Base-by-base conservation (phyloP, 2,888 invertebrate species). In the Alentia gelatinosa region DNA sequence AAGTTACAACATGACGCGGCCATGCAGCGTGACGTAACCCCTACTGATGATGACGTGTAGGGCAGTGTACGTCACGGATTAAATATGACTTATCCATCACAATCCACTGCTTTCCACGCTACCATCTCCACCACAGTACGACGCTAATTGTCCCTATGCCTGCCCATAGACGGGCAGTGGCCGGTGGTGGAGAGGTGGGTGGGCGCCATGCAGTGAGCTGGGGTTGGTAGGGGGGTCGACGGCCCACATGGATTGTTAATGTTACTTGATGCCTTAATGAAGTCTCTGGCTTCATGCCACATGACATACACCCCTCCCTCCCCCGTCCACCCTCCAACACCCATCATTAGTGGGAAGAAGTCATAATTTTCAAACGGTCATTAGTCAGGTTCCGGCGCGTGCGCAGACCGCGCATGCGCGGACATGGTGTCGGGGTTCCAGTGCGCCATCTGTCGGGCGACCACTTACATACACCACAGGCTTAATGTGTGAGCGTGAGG, bases 231-330 rank as follows among this genome's bases (percentile, higher is more conserved):
- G 15, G 68, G 23, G 1, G 30, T 1, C 1, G 30, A 35, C 3
- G 79, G 9, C 79, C 39, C n/a, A 39, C 79, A 79, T 79, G 79
- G 79, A 79, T 79, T 79, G 79, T 79, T 79, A 79, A 79, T 79
- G 79, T 23, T 79, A 79, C 79, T 79, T 79, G 79, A 79, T 79
- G 79, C 79, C 79, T 79, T 79, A 79, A 79, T 79, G 79, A 79
- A 79, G 79, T 15, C 79, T 26, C 37, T 79, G 79, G 79, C 79
- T 35, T 15, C 79, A 12, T 12, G 79, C 79, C 79, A 79, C 79
- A 79, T 79, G 79, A 39, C 79, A 79, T 79, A 79, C 26, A 33
- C 79, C 79, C 39, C 79, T 35, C 68, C 68, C 68, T 30, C 3
- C 68, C 30, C 30, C 68, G 12, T 5, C 19, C 79, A 1, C 19